Conservation (phyloP, 2,888 invertebrate genomes). For the Pseudococcus longispinus region DNA sequence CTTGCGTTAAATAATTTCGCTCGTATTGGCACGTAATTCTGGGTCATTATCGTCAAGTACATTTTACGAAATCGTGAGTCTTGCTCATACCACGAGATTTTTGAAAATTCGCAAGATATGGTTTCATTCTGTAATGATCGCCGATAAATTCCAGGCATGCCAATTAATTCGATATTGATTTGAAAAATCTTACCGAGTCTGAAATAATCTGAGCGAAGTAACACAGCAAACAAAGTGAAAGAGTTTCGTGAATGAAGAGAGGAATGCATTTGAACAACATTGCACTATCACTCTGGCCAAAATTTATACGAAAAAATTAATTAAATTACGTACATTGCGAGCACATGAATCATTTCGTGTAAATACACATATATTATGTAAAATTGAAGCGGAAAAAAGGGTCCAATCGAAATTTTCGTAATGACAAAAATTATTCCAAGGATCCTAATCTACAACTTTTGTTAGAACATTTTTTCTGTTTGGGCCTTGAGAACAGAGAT, state of each 20-base stretch:
- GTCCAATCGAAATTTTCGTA: too few relatives aligned
- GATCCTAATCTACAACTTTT: too few relatives aligned
- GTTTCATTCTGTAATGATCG: background rate
- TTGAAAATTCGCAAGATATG: background rate
- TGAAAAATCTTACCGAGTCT: background rate
- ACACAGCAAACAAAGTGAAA: background rate
- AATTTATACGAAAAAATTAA: background rate
- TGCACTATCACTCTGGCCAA: background rate
- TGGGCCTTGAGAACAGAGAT: too few relatives aligned
- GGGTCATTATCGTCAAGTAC: background rate
- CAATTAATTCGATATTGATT: too few relatives aligned
- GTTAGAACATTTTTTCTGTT: too few relatives aligned
- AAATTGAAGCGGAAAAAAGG: too few relatives aligned
- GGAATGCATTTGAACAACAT: background rate
- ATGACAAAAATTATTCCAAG: too few relatives aligned
- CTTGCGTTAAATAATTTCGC: background rate
- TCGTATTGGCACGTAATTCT: background rate
- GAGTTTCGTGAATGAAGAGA: background rate
- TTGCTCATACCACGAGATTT: background rate
- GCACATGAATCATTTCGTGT: too few relatives aligned
- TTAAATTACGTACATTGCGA: too few relatives aligned
- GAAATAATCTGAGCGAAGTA: background rate
- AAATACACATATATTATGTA: too few relatives aligned
- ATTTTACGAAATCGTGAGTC: background rate
- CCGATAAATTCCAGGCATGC: too few relatives aligned